Evolutionary conservation across 2,113 vertebrate species (phyloP).

Genomic region (Oriolus oriolus): DNA sequence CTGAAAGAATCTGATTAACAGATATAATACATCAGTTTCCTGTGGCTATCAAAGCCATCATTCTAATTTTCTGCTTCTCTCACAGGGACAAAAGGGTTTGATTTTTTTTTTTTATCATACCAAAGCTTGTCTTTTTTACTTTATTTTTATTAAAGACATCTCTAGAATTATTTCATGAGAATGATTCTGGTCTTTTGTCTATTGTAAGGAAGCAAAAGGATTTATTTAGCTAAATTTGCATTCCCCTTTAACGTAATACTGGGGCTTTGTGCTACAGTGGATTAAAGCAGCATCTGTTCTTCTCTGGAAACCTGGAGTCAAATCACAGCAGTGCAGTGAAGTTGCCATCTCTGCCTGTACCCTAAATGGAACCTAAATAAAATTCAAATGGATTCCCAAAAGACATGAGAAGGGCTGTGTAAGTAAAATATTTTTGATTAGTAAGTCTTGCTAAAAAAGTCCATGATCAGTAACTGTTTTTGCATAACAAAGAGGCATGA

Average conservation of each 20-base stretch:
- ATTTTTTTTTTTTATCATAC: neutral
- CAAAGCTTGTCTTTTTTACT: neutral
- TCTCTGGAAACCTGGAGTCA: constrained; percentile 51
- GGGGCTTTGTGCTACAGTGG: constrained; percentile 54
- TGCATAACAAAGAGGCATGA: neutral
- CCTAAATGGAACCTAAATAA: neutral
- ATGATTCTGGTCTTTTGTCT: neutral
- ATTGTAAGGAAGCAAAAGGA: constrained; percentile 41
- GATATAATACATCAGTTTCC: constrained; percentile 10
- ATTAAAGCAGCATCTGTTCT: constrained; percentile 64
- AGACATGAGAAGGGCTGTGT: neutral
- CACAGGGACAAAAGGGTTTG: neutral
- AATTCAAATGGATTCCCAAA: neutral
- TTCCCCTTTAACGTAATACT: constrained; percentile 51
- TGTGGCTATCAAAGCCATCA: neutral
- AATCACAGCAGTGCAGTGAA: constrained; percentile 36
- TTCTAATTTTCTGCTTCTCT: neutral
- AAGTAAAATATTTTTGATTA: neutral
- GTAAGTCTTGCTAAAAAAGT: neutral
- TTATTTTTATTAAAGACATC: neutral
- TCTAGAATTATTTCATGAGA: neutral
- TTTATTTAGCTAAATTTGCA: constrained; percentile 53
- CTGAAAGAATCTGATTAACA: constrained; percentile 21
- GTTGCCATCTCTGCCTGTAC: neutral
- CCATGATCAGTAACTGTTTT: neutral